Evolutionary conservation across 2,113 vertebrate genomes (phyloP), one percentile per base, ranked within the genome.

Genomic region (Pithys albifrons): DNA sequence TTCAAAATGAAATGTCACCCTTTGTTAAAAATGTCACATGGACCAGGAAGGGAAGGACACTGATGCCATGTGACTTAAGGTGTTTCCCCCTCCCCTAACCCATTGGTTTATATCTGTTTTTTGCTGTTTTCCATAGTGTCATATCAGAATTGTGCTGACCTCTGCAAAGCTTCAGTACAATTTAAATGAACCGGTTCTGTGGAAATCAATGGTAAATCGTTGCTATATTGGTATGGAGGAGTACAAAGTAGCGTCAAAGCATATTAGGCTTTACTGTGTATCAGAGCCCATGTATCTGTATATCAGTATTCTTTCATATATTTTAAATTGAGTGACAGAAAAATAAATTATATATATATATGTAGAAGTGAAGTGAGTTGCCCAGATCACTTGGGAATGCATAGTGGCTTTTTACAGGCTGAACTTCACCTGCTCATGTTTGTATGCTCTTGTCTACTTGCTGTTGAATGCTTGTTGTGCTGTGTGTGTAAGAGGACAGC

Each of bases 401-500:
- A 57, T 13, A 58, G 27, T 19, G 31, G n/a, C 19, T 65, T 43
- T 70, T 59, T 81, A 19, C 29, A 75, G 64, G 10, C 48, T 58
- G 22, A 81, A 28, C 4, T 35, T 64, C 11, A 61, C 41, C 13
- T 52, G 33, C 8, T 20, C 39, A 0, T 7, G 2, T 54, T 43
- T 58, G 27, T 22, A n/a, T 0, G 1, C 12, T 75, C 29, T 37
- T 35, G 19, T 25, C 49, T 76, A 18, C n/a, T 65, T 57, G 39
- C 54, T 80, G 13, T 37, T 0, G 0, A 87, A 1, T 67, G 6
- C 35, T n/a, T 19, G 14, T 33, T 76, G 52, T 58, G 37, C n/a
- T 59, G 6, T n/a, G 12, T 49, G 55, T 19, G 73, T 51, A 46
- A 55, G 45, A 39, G 24, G 33, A 59, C 49, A 73, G 45, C 24